Base-by-base conservation (phyloP, 2,888 invertebrate species). In the Orgyia antiqua region DNA sequence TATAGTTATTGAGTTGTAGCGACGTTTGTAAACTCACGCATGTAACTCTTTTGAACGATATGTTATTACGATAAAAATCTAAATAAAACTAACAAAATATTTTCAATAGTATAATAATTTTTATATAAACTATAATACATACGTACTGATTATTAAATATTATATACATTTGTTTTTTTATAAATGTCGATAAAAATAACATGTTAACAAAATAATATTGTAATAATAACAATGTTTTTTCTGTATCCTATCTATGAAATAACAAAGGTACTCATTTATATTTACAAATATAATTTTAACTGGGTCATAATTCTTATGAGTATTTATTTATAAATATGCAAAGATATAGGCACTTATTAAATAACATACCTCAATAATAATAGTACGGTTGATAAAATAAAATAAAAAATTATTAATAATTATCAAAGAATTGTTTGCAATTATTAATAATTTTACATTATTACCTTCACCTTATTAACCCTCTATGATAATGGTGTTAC, bases 221-320 rank as follows among this genome's bases (percentile, higher is more conserved):
- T 6, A 15, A 15, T 6, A 15, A 15, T 6, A 15, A 15, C 15
- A 15, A 15, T 15, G 15, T 6, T 15, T 4, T 15, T 27, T 45
- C 36, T 38, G 33, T 30, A 30, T 40, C 36, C 33, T 53, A 46
- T 24, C 32, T 44, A 51, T 30, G 43, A 36, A 31, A 42, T 51
- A 52, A 52, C 55, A 51, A 50, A 59, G 47, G 53, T 59, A 56
- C 55, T 41, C 47, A 60, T 60, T 69, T 63, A 67, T 75, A 77
- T 77, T 73, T 76, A 77, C 76, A 77, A 58, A 46, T 36, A 40
- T 28, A 55, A 50, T 42, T 36, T 43, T 42, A 55, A 45, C 53
- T 62, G 61, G 44, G 47, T 45, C 41, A 42, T 44, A 53, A 42
- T 47, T 45, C 53, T 57, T 58, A 56, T 71, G 69, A 67, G 65